These are phyloP conservation scores for Crematogaster levior DNA, from an alignment of 2,888 invertebrate species.

Conservation along the genomic window DNA sequence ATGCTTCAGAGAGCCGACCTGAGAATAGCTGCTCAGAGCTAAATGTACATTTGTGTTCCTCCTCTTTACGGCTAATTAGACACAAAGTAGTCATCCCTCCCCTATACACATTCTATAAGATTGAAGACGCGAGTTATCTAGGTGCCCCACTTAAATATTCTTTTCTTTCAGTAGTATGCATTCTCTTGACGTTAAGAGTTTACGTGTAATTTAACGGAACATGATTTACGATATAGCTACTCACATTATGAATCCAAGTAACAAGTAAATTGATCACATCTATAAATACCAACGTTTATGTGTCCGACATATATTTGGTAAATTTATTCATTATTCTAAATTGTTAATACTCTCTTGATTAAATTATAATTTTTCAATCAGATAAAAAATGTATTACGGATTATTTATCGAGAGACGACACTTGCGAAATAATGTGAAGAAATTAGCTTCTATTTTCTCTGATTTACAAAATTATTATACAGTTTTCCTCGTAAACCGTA, in stretches of 20 bases:
- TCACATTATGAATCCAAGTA: not conserved
- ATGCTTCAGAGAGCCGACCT: not conserved
- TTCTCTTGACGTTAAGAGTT: constrained; percentile 7
- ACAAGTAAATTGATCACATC: not conserved
- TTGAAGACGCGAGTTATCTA: constrained; percentile 24
- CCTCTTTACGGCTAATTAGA: constrained; percentile 27
- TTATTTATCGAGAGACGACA: not conserved
- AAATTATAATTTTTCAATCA: not conserved
- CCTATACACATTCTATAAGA: not conserved
- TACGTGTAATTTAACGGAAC: constrained; percentile 41
- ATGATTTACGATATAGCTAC: not conserved
- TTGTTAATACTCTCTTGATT: not conserved
- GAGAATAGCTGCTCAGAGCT: not conserved
- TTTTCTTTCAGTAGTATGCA: constrained; percentile 1
- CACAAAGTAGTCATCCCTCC: not conserved
- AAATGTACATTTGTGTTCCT: not conserved
- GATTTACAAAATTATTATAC: not conserved
- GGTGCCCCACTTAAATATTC: constrained; percentile 50
- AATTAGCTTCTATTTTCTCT: not conserved
- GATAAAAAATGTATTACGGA: not conserved
- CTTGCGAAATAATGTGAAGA: not conserved
- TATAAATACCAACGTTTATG: not conserved
- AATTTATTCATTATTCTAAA: not conserved
- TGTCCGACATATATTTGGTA: not conserved
- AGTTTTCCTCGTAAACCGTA: too few relatives aligned